Conservation (phyloP, 2,113 vertebrate species). For the Myotis brandtii region DNA sequence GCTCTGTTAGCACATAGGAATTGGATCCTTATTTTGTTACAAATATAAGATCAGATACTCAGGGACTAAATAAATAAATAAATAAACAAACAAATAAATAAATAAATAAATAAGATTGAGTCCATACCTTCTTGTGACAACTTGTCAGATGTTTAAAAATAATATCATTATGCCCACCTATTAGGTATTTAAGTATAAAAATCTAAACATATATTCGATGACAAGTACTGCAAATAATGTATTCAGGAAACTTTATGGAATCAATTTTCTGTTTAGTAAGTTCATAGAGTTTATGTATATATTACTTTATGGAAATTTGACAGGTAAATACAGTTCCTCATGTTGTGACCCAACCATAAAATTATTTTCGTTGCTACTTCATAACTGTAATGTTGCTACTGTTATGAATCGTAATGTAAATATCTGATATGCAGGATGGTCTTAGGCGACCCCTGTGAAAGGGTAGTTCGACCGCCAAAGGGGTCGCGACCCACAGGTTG, state of each 20-base stretch:
- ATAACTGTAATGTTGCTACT: too few relatives aligned
- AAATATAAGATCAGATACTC: not conserved
- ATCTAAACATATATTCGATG: not conserved
- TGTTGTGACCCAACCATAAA: too few relatives aligned
- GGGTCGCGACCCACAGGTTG: too few relatives aligned
- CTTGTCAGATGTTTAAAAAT: not conserved
- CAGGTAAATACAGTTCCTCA: not conserved
- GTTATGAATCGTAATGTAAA: too few relatives aligned
- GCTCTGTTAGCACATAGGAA: not conserved
- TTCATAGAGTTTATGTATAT: not conserved
- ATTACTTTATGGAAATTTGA: not conserved
- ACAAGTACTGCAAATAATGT: not conserved
- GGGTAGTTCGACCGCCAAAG: too few relatives aligned
- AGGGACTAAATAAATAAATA: not conserved
- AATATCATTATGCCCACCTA: not conserved
- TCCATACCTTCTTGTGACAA: not conserved
- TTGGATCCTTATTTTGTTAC: not conserved
- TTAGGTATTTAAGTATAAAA: not conserved
- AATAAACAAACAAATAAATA: not conserved
- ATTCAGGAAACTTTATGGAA: not conserved
- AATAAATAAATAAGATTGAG: not conserved
- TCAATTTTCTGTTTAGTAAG: not conserved
- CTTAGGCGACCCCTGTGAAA: too few relatives aligned
- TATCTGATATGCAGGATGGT: too few relatives aligned
- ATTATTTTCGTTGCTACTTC: too few relatives aligned